Evolutionary conservation across 2,113 vertebrate genomes (phyloP).

Genomic region (Patagioenas fasciata): DNA sequence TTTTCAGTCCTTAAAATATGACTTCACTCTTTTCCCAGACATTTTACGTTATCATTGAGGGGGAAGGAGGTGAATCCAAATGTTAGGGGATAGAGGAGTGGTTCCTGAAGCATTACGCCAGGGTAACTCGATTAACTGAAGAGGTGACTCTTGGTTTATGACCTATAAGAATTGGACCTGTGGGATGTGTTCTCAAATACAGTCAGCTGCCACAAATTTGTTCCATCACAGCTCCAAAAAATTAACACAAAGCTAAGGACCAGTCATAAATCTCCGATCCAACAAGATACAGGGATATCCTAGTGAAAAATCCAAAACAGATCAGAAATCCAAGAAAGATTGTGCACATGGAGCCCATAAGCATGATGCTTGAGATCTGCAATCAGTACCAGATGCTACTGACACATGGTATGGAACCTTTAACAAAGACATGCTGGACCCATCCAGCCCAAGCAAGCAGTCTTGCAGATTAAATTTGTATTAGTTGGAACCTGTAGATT

Average conservation of each 20-base stretch:
- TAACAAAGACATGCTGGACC: background rate
- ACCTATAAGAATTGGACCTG: background rate
- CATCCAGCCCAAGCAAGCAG: background rate
- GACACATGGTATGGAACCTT: background rate
- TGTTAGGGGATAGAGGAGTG: background rate
- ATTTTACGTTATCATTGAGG: background rate
- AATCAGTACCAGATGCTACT: slow-evolving; percentile 7
- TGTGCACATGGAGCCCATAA: background rate
- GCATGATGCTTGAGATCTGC: background rate
- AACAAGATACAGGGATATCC: background rate
- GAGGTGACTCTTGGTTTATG: background rate
- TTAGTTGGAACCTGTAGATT: slow-evolving; percentile 13
- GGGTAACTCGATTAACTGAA: background rate
- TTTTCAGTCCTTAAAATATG: background rate
- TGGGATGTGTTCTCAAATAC: background rate
- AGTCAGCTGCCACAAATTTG: background rate
- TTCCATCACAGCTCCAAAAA: background rate
- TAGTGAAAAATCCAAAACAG: background rate
- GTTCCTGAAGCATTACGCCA: background rate
- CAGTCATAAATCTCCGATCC: background rate
- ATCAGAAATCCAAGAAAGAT: background rate
- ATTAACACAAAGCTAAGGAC: background rate
- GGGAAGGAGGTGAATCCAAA: background rate
- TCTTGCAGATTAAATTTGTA: slow-evolving; percentile 28
- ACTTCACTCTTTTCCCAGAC: background rate